phyloP scores from a whole-genome alignment of 2,888 invertebrate genomes.

The Nymphalis urticae region DNA sequence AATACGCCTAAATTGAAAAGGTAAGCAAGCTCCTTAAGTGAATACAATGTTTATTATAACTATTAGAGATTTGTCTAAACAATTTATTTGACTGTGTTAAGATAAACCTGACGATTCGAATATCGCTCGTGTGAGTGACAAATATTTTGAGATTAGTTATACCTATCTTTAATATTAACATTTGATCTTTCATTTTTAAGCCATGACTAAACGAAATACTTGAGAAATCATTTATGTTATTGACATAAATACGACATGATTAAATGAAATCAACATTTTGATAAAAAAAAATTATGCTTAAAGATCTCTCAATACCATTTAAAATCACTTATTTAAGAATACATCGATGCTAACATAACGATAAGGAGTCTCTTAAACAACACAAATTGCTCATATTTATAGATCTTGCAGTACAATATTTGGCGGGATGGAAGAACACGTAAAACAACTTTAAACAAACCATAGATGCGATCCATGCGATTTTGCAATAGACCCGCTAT shows the following conservation, averaged over 20 bases:
- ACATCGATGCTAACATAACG: too few relatives aligned
- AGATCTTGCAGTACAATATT: too few relatives aligned
- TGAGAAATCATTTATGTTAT: background rate
- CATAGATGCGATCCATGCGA: too few relatives aligned
- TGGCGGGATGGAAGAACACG: too few relatives aligned
- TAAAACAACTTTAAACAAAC: too few relatives aligned
- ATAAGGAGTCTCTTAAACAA: too few relatives aligned
- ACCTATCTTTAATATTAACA: constrained; percentile 46
- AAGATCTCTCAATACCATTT: too few relatives aligned
- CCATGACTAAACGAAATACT: constrained; percentile 46
- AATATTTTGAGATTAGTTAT: constrained; percentile 67
- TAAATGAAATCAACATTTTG: background rate
- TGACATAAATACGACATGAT: background rate
- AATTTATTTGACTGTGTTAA: constrained; percentile 72
- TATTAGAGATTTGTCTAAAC: constrained; percentile 79
- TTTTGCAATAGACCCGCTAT: too few relatives aligned
- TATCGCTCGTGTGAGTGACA: constrained; percentile 52
- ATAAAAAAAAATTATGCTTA: too few relatives aligned
- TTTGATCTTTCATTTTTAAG: constrained; percentile 54
- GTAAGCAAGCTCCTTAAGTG: constrained; percentile 79
- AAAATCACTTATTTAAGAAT: too few relatives aligned
- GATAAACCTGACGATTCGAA: constrained; percentile 65
- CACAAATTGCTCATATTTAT: too few relatives aligned
- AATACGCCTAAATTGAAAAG: constrained; percentile 71
- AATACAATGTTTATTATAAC: constrained; percentile 78